Conservation (phyloP, 2,113 vertebrate species). For the Poicephalus meyeri region DNA sequence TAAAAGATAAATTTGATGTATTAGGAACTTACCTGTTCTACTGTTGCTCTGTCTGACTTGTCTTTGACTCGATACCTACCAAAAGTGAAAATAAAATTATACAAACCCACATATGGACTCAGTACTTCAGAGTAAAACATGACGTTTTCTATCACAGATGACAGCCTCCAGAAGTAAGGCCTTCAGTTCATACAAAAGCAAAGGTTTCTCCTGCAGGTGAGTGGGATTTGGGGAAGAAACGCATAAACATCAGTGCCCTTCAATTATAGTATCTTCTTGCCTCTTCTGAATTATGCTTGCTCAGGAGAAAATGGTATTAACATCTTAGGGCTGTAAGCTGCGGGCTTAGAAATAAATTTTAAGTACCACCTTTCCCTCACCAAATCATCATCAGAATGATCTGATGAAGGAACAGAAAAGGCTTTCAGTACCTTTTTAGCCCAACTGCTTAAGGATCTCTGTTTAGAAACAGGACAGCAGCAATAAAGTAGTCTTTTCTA, state of each 20-base stretch:
- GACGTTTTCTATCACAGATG: not conserved
- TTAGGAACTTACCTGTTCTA: slow-evolving; percentile 85
- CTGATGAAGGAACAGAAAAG: not conserved
- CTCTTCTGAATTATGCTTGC: not conserved
- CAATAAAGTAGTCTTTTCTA: not conserved
- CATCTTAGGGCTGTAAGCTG: not conserved
- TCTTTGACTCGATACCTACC: slow-evolving; percentile 93
- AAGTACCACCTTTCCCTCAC: not conserved
- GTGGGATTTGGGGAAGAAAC: not conserved
- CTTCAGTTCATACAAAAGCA: not conserved
- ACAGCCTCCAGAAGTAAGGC: not conserved
- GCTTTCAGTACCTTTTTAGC: not conserved
- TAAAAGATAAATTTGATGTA: not conserved
- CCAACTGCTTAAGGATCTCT: not conserved
- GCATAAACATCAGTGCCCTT: not conserved
- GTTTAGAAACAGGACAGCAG: not conserved
- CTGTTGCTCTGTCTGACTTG: slow-evolving; percentile 95
- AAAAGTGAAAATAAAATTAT: not conserved
- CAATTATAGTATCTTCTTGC: not conserved
- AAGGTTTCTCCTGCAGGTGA: not conserved
- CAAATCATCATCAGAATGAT: not conserved
- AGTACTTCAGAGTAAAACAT: not conserved
- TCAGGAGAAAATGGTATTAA: not conserved
- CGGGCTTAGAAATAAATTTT: not conserved
- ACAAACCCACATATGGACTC: not conserved